Conservation (phyloP, 2,113 vertebrate species). For the Spizaetus ornatus region DNA sequence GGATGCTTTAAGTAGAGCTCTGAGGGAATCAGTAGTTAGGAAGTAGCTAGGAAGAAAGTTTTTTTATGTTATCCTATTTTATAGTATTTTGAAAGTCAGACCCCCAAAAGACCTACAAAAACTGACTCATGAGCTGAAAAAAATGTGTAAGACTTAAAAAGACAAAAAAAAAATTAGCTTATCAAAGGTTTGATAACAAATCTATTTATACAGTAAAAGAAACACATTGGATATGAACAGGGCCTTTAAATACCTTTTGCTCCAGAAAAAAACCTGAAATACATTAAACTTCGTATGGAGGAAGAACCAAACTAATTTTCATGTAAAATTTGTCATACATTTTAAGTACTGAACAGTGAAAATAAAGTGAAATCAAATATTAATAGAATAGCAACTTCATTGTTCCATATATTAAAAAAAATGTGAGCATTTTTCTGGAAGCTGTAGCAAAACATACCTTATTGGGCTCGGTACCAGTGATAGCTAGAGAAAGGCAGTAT, state of each 20-base stretch:
- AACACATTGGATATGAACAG: neutral
- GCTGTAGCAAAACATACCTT: neutral
- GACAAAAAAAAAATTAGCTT: neutral
- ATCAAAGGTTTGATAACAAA: neutral
- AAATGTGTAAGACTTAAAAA: neutral
- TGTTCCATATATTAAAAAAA: neutral
- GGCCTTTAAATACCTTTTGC: neutral
- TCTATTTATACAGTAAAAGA: neutral
- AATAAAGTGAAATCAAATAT: neutral
- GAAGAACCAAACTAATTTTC: neutral
- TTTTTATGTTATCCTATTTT: neutral
- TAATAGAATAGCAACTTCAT: neutral
- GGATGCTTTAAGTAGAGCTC: neutral
- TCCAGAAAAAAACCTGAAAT: neutral
- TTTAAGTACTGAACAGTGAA: neutral
- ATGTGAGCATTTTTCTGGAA: neutral
- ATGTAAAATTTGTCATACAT: neutral
- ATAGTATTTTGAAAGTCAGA: neutral
- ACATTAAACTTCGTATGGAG: neutral
- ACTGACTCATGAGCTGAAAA: neutral
- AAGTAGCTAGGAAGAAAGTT: neutral
- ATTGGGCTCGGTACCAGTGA: fast-evolving
- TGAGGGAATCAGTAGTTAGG: neutral
- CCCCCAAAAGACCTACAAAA: neutral
- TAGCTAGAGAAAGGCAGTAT: neutral